Base-by-base conservation (phyloP, 2,797 vertebrate genomes). In the Phrynocephalus vlangalii region DNA sequence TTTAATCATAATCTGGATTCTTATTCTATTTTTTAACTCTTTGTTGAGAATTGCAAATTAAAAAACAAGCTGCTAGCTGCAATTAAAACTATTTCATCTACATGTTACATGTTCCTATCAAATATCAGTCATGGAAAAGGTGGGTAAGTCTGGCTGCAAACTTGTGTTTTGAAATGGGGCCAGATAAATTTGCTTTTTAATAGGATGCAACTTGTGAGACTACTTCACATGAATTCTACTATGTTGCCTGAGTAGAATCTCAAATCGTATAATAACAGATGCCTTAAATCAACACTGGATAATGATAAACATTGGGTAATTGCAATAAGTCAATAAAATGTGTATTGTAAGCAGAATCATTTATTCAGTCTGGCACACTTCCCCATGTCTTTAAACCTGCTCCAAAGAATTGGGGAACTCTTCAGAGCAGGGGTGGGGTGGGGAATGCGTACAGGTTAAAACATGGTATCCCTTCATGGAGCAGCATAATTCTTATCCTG, bases 71-170 rank as follows among this genome's bases (percentile, higher is more conserved):
- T 83, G 71, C 50, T 9, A 72, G 30, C 67, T 71, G 68, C 67
- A 83, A 52, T 83, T 48, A 83, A 68, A 72, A 38, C 71, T 72
- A 18, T 48, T 56, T 83, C 68, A 56, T 30, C 52, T 83, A 28
- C 50, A 83, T 52, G 71, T 63, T 33, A 33, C 30, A 79, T 33
- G 60, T 71, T 71, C 48, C 52, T 68, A 83, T 71, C 68, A 83
- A 82, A 71, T 30, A n/a, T 18, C 48, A 72, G 70, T 72, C 48
- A 72, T 52, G 5, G 11, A 9, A 30, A 28, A 56, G 18, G 5
- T 2, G 38, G 28, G 13, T 13, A 67, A 68, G 3, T n/a, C 26
- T 71, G 68, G 82, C 48, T 72, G 33, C 24, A 71, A n/a, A 30
- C 11, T 22, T 52, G 3, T 33, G 44, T 28, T 50, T 83, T 71